Evolutionary conservation across 2,797 vertebrate genomes (phyloP).

Genomic region (Lemur catta): DNA sequence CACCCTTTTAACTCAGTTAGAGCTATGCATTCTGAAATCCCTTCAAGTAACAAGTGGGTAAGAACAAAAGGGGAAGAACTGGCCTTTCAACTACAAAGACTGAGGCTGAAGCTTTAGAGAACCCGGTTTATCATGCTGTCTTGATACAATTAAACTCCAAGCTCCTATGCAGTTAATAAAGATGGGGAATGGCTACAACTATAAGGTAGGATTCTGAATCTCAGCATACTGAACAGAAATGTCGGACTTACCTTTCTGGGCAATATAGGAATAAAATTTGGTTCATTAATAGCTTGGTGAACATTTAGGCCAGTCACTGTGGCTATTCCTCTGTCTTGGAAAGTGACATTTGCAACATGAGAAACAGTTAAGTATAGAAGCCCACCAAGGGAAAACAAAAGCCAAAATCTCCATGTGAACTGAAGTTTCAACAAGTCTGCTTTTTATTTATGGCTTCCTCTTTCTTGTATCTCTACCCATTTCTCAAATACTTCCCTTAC

Average conservation of each 20-base stretch:
- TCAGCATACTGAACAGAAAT: background rate
- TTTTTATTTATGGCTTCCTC: conserved; percentile 73
- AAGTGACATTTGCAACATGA: conserved; percentile 21
- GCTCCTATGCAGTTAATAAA: background rate
- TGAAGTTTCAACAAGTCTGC: conserved; percentile 57
- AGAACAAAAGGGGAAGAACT: conserved; percentile 42
- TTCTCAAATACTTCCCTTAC: conserved; percentile 69
- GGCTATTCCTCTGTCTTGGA: background rate
- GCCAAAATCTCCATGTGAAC: conserved; percentile 6
- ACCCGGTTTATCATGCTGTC: background rate
- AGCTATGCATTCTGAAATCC: conserved; percentile 50
- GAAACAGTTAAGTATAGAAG: conserved; percentile 29
- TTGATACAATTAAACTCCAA: background rate
- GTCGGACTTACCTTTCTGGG: background rate
- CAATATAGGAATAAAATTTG: background rate
- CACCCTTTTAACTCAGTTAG: conserved; percentile 47
- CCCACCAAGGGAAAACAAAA: conserved; percentile 47
- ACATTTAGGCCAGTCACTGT: background rate
- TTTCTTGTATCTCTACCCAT: conserved; percentile 65
- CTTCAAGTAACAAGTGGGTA: conserved; percentile 51
- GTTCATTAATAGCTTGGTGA: background rate
- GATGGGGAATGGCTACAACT: background rate
- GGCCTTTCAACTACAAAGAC: conserved; percentile 40
- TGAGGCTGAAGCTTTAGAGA: background rate
- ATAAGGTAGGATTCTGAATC: background rate